Evolutionary conservation across 1,140 invertebrate species (phyloP), one percentile per base, ranked within the genome.

Genomic region (Bombus confusus): DNA sequence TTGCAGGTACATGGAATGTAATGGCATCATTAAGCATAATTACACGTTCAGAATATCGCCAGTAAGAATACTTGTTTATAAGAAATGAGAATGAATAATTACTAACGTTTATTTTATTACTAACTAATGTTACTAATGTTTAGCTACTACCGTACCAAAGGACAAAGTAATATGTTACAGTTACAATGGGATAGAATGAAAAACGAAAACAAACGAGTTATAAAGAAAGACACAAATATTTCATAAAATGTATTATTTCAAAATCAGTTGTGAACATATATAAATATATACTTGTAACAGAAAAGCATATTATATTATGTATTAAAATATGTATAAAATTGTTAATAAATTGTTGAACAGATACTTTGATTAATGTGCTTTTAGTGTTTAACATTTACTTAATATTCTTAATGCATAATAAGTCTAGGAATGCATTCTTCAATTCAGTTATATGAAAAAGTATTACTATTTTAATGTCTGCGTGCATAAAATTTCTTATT

Each of bases 171-270:
- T n/a, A 78, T 79, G 52, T 34, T 84, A 43, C 10, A 37, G 22
- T 71, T 15, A 18, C 75, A 84, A 25, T 84, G 76, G 83, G 25
- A 62, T 28, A 59, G 72, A 62, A 79, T 84, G 76, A 39, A 84
- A 37, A 5, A 22, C 15, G 9, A 79, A 37, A 47, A 39, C 3
- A 39, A 71, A 47, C 75, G 39, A 28, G 13, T 79, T 28, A 22
- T 37, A 6, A 10, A 71, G 3, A 64, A 47, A 43, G 28, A n/a
- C 4, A 13, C 13, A 62, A 34, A 69, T 9, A 74, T 15, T 18
- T 80, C 15, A 22, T 34, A 15, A 69, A 69, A 41, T 71, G 22
- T n/a, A 41, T 72, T 57, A 18, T 57, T 43, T 5, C 22, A 66
- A 78, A 47, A 12, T 37, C 9, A 18, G 25, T 79, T 69, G 2